phyloP scores from a whole-genome alignment of 2,113 vertebrate genomes.

The Platycercus adscitus region DNA sequence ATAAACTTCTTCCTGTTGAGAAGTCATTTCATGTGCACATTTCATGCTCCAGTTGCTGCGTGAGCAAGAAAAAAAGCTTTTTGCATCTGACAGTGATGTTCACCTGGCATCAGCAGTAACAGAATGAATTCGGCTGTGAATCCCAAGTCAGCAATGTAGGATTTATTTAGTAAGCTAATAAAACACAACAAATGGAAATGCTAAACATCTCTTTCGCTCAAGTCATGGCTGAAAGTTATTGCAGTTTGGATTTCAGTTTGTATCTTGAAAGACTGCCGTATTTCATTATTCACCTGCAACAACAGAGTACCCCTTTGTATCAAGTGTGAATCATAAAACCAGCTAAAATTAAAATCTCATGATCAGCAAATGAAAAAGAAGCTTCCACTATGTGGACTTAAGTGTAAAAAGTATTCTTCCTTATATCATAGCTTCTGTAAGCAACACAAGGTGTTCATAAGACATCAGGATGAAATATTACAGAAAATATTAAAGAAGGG shows the following conservation, averaged over 20 bases:
- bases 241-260: background rate
- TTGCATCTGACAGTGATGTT: background rate
- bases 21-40: background rate
- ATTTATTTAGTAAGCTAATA: constrained; percentile 3
- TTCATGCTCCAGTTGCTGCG: constrained; percentile 15
- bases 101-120: constrained; percentile 42
- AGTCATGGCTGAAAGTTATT: background rate
- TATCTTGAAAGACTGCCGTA: background rate
- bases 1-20: background rate
- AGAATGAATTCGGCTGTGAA: background rate
- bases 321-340: background rate
- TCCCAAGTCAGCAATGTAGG: background rate
- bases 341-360: background rate
- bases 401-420: background rate
- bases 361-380: background rate
- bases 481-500: background rate
- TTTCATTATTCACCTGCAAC: background rate
- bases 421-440: background rate
- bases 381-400: background rate
- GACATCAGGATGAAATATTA: background rate
- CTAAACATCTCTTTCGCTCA: background rate
- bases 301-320: background rate
- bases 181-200: background rate
- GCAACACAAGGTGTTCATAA: background rate
- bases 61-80: background rate